These are phyloP conservation scores for Peucedramus taeniatus DNA, from an alignment of 2,113 vertebrate species.

Conservation along the genomic window DNA sequence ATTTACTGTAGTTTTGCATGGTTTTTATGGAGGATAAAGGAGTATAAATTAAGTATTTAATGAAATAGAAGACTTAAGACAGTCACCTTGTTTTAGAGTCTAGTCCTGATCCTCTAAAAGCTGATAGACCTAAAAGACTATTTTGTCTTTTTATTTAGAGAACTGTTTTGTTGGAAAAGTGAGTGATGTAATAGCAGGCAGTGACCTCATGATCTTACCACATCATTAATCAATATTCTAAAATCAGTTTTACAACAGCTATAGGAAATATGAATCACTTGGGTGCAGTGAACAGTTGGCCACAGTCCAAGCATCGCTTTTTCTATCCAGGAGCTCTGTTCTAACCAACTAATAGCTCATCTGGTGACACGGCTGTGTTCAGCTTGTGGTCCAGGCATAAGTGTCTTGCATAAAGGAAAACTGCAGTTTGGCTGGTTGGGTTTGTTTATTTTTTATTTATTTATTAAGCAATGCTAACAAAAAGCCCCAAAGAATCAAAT, in stretches of 20 bases:
- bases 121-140: neutral
- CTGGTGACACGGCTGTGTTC: neutral
- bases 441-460: neutral
- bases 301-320: neutral
- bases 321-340: neutral
- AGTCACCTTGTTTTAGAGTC: neutral
- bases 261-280: neutral
- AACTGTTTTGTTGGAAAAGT: neutral
- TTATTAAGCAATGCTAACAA: neutral
- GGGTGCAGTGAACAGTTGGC: neutral
- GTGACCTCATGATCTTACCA: neutral
- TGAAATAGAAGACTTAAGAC: neutral
- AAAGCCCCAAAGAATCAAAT: neutral
- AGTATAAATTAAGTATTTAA: neutral
- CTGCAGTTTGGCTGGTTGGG: neutral
- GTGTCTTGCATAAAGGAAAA: neutral
- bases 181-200: neutral
- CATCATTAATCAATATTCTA: slow-evolving; percentile 27
- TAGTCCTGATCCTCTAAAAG: neutral
- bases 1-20: neutral
- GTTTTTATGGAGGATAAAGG: neutral
- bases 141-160: neutral
- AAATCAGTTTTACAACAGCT: neutral
- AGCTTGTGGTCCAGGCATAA: neutral
- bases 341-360: neutral